phyloP scores from a whole-genome alignment of 1,140 invertebrate species.

The Battus philenor region DNA sequence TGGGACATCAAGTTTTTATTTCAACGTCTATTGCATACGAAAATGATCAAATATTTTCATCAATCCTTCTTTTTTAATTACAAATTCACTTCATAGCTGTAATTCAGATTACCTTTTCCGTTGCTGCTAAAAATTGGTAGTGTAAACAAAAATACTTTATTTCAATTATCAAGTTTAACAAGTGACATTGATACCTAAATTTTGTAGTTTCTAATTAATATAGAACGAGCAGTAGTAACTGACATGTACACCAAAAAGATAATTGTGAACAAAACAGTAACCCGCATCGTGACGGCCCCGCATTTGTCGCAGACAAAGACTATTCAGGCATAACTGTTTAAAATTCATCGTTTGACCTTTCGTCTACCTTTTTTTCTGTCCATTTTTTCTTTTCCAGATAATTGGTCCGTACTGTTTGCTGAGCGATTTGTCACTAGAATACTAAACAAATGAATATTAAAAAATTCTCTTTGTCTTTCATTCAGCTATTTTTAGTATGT shows the following conservation, averaged over 20 bases:
- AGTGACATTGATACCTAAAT: no score
- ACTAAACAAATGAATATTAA: conserved; percentile 11
- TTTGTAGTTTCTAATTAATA: no score
- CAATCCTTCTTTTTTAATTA: no score
- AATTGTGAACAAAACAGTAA: conserved; percentile 1
- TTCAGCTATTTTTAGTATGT: no score
- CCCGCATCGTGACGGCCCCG: not conserved
- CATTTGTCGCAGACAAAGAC: conserved; percentile 7
- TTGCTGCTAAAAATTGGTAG: no score
- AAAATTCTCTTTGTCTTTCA: no score
- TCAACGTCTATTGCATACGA: conserved; percentile 13
- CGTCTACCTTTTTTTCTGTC: conserved; percentile 11
- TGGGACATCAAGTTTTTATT: conserved; percentile 29
- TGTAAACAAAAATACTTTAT: no score
- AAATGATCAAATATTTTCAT: conserved; percentile 21
- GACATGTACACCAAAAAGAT: no score
- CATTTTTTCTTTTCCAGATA: conserved; percentile 15
- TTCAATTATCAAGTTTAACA: no score
- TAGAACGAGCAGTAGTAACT: no score
- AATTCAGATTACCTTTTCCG: no score
- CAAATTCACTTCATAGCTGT: no score
- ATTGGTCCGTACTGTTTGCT: conserved; percentile 11
- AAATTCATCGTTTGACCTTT: conserved; percentile 15
- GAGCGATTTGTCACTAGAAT: conserved; percentile 16
- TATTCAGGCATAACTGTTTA: conserved; percentile 6